Evolutionary conservation across 2,888 invertebrate genomes (phyloP).

Genomic region (Camponotus fellah): DNA sequence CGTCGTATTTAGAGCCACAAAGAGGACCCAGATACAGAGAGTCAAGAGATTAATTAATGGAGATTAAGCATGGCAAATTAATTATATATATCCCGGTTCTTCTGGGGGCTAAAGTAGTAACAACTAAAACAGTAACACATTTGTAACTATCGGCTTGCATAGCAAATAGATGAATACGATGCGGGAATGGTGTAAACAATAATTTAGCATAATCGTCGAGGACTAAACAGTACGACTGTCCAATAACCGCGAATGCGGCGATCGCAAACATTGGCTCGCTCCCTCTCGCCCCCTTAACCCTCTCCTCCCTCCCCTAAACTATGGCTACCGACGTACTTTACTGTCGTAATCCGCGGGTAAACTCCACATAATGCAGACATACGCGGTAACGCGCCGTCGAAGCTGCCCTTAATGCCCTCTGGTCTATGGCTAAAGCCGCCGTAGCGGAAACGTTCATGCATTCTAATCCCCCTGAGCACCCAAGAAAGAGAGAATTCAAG

Average conservation of each 20-base stretch:
- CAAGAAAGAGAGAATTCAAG: conserved; percentile 32
- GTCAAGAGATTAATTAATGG: conserved; percentile 14
- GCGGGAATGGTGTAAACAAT: conserved; percentile 76
- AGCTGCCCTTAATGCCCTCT: conserved; percentile 67
- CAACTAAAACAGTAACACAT: conserved; percentile 33
- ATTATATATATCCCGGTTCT: conserved; percentile 32
- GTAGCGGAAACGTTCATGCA: conserved; percentile 32
- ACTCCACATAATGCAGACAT: conserved; percentile 83
- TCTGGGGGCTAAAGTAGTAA: not conserved
- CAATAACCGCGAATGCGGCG: conserved; percentile 82
- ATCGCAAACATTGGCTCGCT: conserved; percentile 77
- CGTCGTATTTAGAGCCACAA: not conserved
- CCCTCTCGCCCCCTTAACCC: not conserved
- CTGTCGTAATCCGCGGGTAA: conserved; percentile 82
- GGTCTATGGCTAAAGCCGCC: conserved; percentile 44
- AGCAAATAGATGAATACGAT: conserved; percentile 76
- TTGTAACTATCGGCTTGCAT: conserved; percentile 58
- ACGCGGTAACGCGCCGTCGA: conserved; percentile 77
- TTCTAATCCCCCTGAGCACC: conserved; percentile 35
- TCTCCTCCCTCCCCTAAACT: conserved; percentile 1
- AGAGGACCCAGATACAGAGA: not conserved
- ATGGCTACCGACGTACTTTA: conserved; percentile 78
- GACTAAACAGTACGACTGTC: conserved; percentile 77
- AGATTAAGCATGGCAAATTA: not conserved
- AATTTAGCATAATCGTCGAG: conserved; percentile 82